These are phyloP conservation scores for Nasonia longicornis DNA, from an alignment of 1,140 invertebrate species.

Conservation along the genomic window DNA sequence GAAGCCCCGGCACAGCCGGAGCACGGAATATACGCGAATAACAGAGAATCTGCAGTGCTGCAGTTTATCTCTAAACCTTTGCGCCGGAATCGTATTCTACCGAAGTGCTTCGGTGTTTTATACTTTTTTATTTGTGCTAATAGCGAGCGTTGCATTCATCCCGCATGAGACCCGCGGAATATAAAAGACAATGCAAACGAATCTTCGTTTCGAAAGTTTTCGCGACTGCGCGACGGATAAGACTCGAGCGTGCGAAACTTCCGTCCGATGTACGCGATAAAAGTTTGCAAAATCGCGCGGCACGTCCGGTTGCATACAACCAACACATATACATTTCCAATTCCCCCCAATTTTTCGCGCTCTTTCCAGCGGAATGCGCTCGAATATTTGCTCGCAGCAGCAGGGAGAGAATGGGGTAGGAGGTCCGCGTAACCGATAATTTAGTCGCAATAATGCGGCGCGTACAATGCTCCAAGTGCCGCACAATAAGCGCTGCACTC, in stretches of 20 bases:
- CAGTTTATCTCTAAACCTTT: neutral
- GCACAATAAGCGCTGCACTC: conserved; percentile 24
- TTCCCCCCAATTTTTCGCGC: neutral
- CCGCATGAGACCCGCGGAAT: neutral
- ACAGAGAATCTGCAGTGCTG: too few relatives aligned
- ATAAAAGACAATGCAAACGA: neutral
- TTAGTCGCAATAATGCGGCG: conserved; percentile 47
- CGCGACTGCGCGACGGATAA: neutral
- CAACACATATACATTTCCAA: neutral
- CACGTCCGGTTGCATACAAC: neutral
- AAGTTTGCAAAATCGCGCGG: neutral
- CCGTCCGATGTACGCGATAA: neutral
- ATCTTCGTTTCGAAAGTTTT: neutral
- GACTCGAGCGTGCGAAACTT: neutral
- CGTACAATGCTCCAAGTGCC: conserved; percentile 36
- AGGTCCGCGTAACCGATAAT: conserved; percentile 42
- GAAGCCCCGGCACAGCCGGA: too few relatives aligned
- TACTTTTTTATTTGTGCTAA: neutral
- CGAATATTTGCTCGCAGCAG: neutral
- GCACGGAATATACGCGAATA: too few relatives aligned
- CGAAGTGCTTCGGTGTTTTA: neutral
- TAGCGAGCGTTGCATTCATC: neutral
- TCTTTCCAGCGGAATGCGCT: neutral
- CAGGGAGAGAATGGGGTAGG: conserved; percentile 21
- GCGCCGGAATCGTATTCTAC: neutral